A percentile compares a stretch with the other conserved stretches of the same genome.
phyloP scores from a whole-genome alignment of 2,113 vertebrate species.

The Hymenochirus boettgeri region DNA sequence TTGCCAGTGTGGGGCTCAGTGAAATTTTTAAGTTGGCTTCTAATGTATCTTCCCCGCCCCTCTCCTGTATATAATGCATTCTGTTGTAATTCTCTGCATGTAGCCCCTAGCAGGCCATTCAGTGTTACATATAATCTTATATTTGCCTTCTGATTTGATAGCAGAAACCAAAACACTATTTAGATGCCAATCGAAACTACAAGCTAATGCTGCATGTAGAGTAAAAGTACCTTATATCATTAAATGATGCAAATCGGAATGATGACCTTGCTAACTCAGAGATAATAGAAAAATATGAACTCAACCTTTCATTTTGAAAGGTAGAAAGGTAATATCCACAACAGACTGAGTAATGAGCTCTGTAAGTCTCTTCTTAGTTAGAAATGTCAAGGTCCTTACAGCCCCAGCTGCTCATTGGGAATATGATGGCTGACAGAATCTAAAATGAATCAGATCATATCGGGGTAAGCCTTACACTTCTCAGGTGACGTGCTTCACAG shows the following conservation, averaged over 20 bases:
- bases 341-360: background rate
- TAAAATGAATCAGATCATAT: background rate
- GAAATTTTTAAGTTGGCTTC: too few species aligned
- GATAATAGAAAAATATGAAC: background rate
- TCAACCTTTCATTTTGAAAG: slow-evolving; percentile 16
- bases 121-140: too few species aligned
- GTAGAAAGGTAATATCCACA: slow-evolving; percentile 2
- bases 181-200: background rate
- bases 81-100: too few species aligned
- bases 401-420: background rate
- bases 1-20: too few species aligned
- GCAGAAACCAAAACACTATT: too few species aligned
- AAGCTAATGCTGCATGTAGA: too few species aligned
- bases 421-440: background rate
- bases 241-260: background rate
- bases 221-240: background rate
- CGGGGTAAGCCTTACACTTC: background rate
- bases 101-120: too few species aligned
- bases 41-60: too few species aligned
- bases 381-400: slow-evolving; percentile 26
- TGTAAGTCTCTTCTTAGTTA: background rate
- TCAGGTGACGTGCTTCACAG: too few species aligned
- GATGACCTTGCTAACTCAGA: background rate
- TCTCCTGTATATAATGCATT: too few species aligned
- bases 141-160: too few species aligned